Evolutionary conservation across 2,113 vertebrate species (phyloP), one percentile per base, ranked within the genome.

Genomic region (Platycercus adscitus): DNA sequence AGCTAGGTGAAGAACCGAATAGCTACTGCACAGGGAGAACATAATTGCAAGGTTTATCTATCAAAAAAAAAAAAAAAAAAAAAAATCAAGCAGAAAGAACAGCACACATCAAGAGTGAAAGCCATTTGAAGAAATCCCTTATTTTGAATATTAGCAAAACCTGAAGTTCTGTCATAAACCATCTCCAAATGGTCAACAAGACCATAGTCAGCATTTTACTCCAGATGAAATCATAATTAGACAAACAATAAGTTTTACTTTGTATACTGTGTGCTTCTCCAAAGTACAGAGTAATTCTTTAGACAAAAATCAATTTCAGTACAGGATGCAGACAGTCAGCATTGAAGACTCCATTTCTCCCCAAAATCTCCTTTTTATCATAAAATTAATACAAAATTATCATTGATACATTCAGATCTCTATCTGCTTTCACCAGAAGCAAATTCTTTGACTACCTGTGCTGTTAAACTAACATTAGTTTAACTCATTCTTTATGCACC

Each of bases 361-460:
- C 1, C 2, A 19, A 63, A 28, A 4, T 1, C 1, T 24, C 18
- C 1, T 19, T 53, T 44, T 63, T 58, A 43, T 69, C 4, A 33
- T 43, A 14, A 72, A 50, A 2, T 43, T 81, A 56, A 69, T 39
- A 17, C 3, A 70, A 70, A 81, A 33, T 49, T 78, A 56, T 0
- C 17, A 44, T 47, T 23, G 18, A 47, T 20, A 16, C 9, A 24
- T 41, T 86, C 24, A 73, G 33, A 60, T 35, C 81, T 86, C 52
- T 70, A 20, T 52, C 17, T 60, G 9, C 11, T 50, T 58, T 58
- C 55, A 58, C 55, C 55, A n/a, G 55, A 58, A 58, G 33, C 55
- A 58, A 58, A 58, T n/a, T 19, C 19, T 13, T 56, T 56, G 33
- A n/a, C 55, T 58, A 58, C 33, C 55, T n/a, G 33, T n/a, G 55